Percentiles rank a stretch among this genome's conserved stretches.
phyloP scores from a whole-genome alignment of 2,113 vertebrate species.

The Pollachius pollachius region DNA sequence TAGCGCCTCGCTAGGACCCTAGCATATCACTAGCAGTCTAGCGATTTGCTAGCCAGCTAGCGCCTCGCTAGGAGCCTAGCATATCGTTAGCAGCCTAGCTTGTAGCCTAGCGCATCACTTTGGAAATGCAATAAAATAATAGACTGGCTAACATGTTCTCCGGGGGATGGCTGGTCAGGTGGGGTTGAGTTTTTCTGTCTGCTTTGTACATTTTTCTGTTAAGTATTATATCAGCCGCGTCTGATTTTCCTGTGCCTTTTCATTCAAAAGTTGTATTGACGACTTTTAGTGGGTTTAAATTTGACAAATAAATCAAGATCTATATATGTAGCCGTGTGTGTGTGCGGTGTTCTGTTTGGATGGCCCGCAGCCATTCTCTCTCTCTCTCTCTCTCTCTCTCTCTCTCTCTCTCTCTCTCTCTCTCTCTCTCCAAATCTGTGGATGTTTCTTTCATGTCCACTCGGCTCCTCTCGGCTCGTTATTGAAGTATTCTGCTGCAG shows the following conservation, averaged over 20 bases:
- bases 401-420: neutral
- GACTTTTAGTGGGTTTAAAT: conserved; percentile 96
- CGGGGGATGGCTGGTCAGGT: too few species aligned
- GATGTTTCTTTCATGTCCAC: too few species aligned
- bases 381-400: neutral
- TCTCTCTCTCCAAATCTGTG: neutral
- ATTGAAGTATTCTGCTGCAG: too few species aligned
- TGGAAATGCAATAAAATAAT: conserved; percentile 89
- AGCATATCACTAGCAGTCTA: too few species aligned
- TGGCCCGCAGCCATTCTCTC: neutral
- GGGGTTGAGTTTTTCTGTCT: conserved; percentile 72
- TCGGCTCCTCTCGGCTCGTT: too few species aligned
- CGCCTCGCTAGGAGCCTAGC: too few species aligned
- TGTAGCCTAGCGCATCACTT: conserved; percentile 34
- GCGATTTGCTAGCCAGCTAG: too few species aligned
- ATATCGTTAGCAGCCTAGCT: too few species aligned
- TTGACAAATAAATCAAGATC: conserved; percentile 85
- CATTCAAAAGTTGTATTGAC: conserved; percentile 93
- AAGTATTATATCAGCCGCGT: conserved; percentile 93
- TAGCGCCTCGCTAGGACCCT: too few species aligned
- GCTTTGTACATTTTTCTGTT: conserved; percentile 88
- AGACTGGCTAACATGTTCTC: conserved; percentile 70
- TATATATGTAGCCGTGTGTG: conserved; percentile 53
- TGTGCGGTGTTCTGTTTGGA: conserved; percentile 51
- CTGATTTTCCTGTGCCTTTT: conserved; percentile 99